Evolutionary conservation across 2,113 vertebrate genomes (phyloP).

Genomic region (Noturus placidus): DNA sequence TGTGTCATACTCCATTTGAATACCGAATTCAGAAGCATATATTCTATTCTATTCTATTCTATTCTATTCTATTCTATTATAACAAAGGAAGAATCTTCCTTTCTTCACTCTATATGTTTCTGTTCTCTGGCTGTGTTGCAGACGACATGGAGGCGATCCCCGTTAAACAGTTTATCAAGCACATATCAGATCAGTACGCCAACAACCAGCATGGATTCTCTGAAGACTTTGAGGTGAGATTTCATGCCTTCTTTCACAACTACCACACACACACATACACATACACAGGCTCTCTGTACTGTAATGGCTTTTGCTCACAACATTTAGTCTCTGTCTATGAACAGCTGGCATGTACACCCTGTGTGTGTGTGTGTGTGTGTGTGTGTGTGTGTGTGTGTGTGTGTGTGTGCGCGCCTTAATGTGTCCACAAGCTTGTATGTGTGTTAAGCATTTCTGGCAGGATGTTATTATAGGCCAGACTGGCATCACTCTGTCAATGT

Average conservation of each 20-base stretch:
- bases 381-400: conserved; percentile 13
- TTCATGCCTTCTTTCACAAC: background rate
- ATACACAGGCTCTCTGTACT: background rate
- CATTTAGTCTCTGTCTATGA: conserved; percentile 6
- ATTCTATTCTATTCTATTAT: no score
- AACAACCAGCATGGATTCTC: conserved; percentile 91
- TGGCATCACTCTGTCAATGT: conserved; percentile 37
- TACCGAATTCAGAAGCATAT: no score
- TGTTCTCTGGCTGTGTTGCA: conserved; percentile 59
- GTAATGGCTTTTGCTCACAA: background rate
- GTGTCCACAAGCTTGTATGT: background rate
- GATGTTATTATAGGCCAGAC: conserved; percentile 26
- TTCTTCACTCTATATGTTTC: background rate
- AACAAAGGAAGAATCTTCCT: background rate
- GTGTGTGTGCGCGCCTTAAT: background rate
- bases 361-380: conserved; percentile 12
- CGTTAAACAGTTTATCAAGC: conserved; percentile 90
- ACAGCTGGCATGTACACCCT: conserved; percentile 25
- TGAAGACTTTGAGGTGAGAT: conserved; percentile 89
- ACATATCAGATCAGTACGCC: conserved; percentile 84
- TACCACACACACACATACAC: background rate
- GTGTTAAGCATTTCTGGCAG: conserved; percentile 37
- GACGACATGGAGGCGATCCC: conserved; percentile 92
- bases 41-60: no score
- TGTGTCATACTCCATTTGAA: no score